phyloP scores from a whole-genome alignment of 2,113 vertebrate genomes.

The Pluvialis apricaria region DNA sequence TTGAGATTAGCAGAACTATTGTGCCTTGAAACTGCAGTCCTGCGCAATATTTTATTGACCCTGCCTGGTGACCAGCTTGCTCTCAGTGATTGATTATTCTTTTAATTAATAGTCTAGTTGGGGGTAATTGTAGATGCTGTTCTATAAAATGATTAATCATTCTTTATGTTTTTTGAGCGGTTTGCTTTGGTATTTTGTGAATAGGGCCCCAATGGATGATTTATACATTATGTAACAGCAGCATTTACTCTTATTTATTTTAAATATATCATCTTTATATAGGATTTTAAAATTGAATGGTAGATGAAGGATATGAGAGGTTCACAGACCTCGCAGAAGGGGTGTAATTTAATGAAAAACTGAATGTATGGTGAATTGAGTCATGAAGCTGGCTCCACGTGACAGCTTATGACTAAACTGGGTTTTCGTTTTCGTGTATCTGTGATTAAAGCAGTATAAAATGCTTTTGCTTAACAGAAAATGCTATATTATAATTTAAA shows the following conservation, averaged over 20 bases:
- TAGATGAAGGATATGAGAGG: neutral
- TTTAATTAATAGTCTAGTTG: conserved; percentile 30
- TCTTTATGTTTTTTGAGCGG: accelerated
- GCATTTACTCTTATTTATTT: neutral
- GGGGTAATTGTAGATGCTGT: neutral
- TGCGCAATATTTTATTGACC: neutral
- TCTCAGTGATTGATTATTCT: neutral
- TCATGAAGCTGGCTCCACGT: neutral
- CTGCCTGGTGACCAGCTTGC: neutral
- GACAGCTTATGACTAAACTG: neutral
- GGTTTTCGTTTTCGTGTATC: neutral
- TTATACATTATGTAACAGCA: neutral
- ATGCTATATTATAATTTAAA: neutral
- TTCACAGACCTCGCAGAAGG: neutral
- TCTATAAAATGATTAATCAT: neutral
- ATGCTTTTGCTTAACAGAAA: neutral
- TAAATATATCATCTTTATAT: neutral
- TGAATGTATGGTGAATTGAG: neutral
- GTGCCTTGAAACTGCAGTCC: neutral
- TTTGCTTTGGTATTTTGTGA: neutral
- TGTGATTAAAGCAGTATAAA: neutral
- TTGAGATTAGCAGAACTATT: neutral
- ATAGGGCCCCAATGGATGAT: neutral
- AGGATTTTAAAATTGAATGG: neutral
- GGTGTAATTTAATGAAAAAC: neutral